These are phyloP conservation scores for Noctuana brunneofusca DNA, from an alignment of 2,888 invertebrate species.

Conservation along the genomic window DNA sequence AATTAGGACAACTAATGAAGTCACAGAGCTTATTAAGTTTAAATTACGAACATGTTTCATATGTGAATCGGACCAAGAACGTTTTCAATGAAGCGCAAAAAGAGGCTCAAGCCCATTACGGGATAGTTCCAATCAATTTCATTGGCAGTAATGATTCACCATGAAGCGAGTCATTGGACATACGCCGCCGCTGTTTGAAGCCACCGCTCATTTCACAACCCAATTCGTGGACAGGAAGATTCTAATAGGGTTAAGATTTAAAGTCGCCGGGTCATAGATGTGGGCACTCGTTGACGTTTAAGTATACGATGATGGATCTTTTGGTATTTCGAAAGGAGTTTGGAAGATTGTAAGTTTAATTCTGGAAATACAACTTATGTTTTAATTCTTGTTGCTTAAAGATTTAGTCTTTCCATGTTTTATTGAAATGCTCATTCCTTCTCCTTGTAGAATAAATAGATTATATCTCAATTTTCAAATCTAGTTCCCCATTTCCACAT, in stretches of 20 bases:
- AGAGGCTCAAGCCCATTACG: slow-evolving; percentile 36
- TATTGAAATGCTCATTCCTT: too few relatives aligned
- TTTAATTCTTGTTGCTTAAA: too few relatives aligned
- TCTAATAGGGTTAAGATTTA: slow-evolving; percentile 78
- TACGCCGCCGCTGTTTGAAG: slow-evolving; percentile 58
- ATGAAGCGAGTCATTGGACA: slow-evolving; percentile 56
- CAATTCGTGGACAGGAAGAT: slow-evolving; percentile 70
- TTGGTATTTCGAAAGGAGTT: background rate
- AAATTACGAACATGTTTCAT: background rate
- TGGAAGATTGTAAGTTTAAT: background rate
- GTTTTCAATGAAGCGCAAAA: slow-evolving; percentile 23
- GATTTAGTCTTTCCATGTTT: too few relatives aligned
- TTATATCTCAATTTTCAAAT: too few relatives aligned
- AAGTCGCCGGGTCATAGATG: slow-evolving; percentile 61
- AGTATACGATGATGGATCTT: slow-evolving; percentile 3
- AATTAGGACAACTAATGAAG: background rate
- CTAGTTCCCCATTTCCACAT: too few relatives aligned
- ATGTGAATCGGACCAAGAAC: slow-evolving; percentile 1
- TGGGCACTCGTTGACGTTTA: slow-evolving; percentile 29
- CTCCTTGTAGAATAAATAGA: too few relatives aligned
- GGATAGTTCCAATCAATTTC: slow-evolving; percentile 61
- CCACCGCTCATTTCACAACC: slow-evolving; percentile 64
- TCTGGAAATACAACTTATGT: background rate
- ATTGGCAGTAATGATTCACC: slow-evolving; percentile 63
- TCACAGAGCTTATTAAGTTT: background rate